Evolutionary conservation across 2,113 vertebrate species (phyloP), one percentile per base, ranked within the genome.

Genomic region (Aleadryas rufinucha): DNA sequence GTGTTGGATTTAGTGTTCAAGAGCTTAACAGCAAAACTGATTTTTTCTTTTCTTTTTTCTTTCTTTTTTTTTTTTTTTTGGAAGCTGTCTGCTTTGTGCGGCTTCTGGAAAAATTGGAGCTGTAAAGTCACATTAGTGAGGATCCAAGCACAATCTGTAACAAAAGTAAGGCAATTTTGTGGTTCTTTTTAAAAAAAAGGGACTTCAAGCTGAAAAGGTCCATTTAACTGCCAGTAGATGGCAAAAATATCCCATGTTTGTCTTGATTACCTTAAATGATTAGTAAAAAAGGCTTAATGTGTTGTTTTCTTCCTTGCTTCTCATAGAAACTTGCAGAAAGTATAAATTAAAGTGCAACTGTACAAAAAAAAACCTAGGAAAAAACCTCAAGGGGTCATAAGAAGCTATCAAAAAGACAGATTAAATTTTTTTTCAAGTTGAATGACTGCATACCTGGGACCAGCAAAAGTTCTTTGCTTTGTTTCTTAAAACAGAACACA

Each of bases 131-230:
- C 1, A 0, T 70, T 39, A 84, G 75, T 71, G 76, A 92, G 72
- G 84, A 93, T 87, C 88, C 66, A 86, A 90, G 70, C 6, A 3
- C 68, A 80, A 96, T 28, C 93, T 94, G 92, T 88, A 96, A 96
- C 90, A 96, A 96, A 95, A 96, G 90, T 96, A 97, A 96, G 96
- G 96, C 95, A 96, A 87, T 93, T 92, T 68, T 93, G 87, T 94
- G 78, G 22, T n/a, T 69, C 30, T 56, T 41, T 70, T 57, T 72
- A 26, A 63, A 89, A 77, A 91, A 88, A 63, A 56, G 57, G 80
- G 90, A 92, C 24, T 86, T 91, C 28, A 49, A 80, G 77, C 41
- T 94, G 93, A 87, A 96, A 92, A 88, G 8, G 76, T 97, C 95
- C 76, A 71, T 61, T 92, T 64, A 86, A 78, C 85, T 87, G 85